Conservation (phyloP, 2,797 vertebrate genomes). For the Alosa sapidissima region DNA sequence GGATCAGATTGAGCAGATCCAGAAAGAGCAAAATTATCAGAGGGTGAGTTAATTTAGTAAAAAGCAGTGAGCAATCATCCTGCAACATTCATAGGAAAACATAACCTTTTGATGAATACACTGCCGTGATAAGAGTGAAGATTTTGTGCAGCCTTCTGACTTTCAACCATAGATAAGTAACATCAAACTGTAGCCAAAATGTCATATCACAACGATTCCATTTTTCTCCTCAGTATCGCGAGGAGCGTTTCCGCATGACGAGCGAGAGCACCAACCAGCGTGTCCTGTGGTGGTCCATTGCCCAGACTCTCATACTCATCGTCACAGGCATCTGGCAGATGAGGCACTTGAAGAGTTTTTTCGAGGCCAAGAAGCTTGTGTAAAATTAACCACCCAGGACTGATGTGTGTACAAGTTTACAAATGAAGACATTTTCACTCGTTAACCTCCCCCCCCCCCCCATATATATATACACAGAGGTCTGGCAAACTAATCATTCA, state of each 20-base stretch:
- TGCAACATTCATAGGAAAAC: slow-evolving; percentile 5
- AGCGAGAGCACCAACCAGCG: slow-evolving; percentile 97
- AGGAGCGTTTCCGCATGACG: slow-evolving; percentile 92
- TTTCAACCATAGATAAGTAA: not conserved
- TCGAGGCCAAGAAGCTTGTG: slow-evolving; percentile 94
- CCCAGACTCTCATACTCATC: slow-evolving; percentile 92
- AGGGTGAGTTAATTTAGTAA: slow-evolving; percentile 73
- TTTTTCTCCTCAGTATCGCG: slow-evolving; percentile 77
- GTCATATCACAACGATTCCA: not conserved
- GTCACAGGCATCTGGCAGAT: slow-evolving; percentile 95
- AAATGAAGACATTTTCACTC: not conserved
- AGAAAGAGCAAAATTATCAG: slow-evolving; percentile 97
- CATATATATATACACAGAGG: not conserved
- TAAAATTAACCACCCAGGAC: slow-evolving; percentile 54
- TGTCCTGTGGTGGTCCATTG: slow-evolving; percentile 96
- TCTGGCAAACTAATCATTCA: not conserved
- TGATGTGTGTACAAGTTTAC: slow-evolving; percentile 15
- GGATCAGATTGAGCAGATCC: slow-evolving; percentile 94
- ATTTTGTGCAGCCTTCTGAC: not conserved
- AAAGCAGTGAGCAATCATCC: not conserved
- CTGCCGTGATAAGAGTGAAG: not conserved
- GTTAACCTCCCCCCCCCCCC: not conserved
- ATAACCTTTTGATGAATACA: not conserved
- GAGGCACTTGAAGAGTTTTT: slow-evolving; percentile 95
- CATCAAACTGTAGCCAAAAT: not conserved